Base-by-base conservation (phyloP, 2,797 vertebrate species). In the Parauchenoglanis ngamensis region DNA sequence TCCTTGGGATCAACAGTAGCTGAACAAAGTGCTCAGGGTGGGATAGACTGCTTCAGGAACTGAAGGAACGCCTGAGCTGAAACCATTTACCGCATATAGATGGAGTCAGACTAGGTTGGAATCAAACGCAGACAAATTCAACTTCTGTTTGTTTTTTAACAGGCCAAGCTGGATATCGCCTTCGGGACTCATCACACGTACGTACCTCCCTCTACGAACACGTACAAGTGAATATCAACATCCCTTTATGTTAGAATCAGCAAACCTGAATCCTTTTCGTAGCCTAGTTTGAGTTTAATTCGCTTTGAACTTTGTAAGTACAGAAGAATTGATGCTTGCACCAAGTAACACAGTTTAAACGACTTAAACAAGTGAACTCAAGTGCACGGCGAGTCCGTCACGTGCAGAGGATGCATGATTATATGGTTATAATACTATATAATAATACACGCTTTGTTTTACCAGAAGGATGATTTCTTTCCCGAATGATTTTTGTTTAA, bases 141-240 rank as follows among this genome's bases (percentile, higher is more conserved):
- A 78, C 40, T 77, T 23, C 78, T 85, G 84, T 68, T 83, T 85
- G 90, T 94, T 57, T 89, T 86, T 92, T 93, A 85, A 35, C 93
- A 99, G 98, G 98, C 98, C 76, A 99, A 99, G 92, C 93, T 99
- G 95, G 98, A 99, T 92, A 99, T 98, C 92, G 97, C 98, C 2
- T 99, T 98, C 94, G 98, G 98, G 93, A 99, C 98, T 81, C 98
- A 99, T 89, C 98, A 99, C 91, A 99, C 98, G 98, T 99, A 97
- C 98, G 98, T 87, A 59, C 0, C 5, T 68, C 81, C 46, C 52
- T 68, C 23, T 46, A 2, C 21, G 2, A 67, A 28, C 35, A 59
- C 19, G 1, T 56, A 57, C 19, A 57, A 10, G 21, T 78, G 11
- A 56, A 23, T 5, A 35, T 5, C 17, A 12, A 21, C 49, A 76